Conservation (phyloP, 92 coral and sea anemone genomes). For the Zoanthus sociatus region DNA sequence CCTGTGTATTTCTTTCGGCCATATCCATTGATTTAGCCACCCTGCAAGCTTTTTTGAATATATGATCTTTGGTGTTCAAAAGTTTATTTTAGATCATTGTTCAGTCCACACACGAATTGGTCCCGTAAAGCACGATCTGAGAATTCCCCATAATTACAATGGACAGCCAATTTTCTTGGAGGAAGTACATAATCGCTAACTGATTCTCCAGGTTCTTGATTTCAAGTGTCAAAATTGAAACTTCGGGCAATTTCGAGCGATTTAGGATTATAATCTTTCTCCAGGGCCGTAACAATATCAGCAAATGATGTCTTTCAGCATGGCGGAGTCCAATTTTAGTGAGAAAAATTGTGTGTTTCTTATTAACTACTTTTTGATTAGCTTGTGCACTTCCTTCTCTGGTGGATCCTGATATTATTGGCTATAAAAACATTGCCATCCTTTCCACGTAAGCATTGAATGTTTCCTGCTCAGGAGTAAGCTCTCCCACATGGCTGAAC, state of each 20-base stretch:
- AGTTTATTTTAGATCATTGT: conserved; percentile 63
- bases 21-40: conserved; percentile 56
- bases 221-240: conserved; percentile 60
- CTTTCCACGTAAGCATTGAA: conserved; percentile 61
- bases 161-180: conserved; percentile 56
- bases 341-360: conserved; percentile 59
- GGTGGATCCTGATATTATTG: conserved; percentile 48
- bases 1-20: conserved; percentile 69
- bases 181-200: conserved; percentile 57
- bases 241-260: conserved; percentile 61
- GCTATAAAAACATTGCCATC: conserved; percentile 67
- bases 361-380: conserved; percentile 44
- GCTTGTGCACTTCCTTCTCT: conserved; percentile 50
- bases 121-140: conserved; percentile 59
- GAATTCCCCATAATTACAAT: conserved; percentile 65
- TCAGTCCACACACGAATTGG: conserved; percentile 73
- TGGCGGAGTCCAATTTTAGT: conserved; percentile 53
- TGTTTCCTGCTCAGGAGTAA: conserved; percentile 41
- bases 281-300: conserved; percentile 40
- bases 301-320: conserved; percentile 46
- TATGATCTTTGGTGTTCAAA: conserved; percentile 50
- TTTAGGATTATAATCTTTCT: conserved; percentile 52
- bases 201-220: conserved; percentile 53
- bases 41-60: conserved; percentile 8
- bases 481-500: conserved; percentile 60